Evolutionary conservation across 1,140 invertebrate species (phyloP).

Genomic region (Drosophila leontia): DNA sequence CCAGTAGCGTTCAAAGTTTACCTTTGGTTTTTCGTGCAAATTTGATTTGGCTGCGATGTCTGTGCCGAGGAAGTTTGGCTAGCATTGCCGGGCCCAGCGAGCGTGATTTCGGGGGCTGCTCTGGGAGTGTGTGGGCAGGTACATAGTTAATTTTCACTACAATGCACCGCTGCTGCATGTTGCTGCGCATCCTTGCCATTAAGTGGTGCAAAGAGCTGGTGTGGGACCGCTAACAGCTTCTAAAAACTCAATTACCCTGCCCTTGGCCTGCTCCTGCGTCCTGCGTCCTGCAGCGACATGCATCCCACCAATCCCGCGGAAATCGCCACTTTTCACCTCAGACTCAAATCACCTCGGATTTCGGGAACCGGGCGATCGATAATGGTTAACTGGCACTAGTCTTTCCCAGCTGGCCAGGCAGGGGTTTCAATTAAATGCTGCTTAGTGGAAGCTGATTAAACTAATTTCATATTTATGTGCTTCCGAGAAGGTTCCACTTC

Average conservation of each 20-base stretch:
- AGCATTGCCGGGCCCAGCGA: constrained; percentile 41
- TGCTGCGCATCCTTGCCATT: constrained; percentile 62
- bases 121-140: constrained; percentile 18
- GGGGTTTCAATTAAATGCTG: constrained; percentile 18
- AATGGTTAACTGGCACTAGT: constrained; percentile 1
- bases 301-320: neutral
- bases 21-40: constrained; percentile 81
- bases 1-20: constrained; percentile 73
- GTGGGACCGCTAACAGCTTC: constrained; percentile 75
- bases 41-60: constrained; percentile 68
- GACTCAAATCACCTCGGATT: constrained; percentile 4
- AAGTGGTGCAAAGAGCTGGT: constrained; percentile 74
- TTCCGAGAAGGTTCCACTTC: neutral
- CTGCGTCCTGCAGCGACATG: constrained; percentile 8
- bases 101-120: constrained; percentile 47
- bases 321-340: neutral
- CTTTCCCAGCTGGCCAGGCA: constrained; percentile 1
- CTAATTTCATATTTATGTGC: constrained; percentile 27
- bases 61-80: constrained; percentile 65
- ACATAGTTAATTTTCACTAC: constrained; percentile 71
- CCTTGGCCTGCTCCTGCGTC: constrained; percentile 34
- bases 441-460: constrained; percentile 33
- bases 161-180: constrained; percentile 53
- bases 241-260: constrained; percentile 79
- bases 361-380: neutral